Evolutionary conservation across 1,140 invertebrate species (phyloP).

Genomic region (Sarcophaga peregrina): DNA sequence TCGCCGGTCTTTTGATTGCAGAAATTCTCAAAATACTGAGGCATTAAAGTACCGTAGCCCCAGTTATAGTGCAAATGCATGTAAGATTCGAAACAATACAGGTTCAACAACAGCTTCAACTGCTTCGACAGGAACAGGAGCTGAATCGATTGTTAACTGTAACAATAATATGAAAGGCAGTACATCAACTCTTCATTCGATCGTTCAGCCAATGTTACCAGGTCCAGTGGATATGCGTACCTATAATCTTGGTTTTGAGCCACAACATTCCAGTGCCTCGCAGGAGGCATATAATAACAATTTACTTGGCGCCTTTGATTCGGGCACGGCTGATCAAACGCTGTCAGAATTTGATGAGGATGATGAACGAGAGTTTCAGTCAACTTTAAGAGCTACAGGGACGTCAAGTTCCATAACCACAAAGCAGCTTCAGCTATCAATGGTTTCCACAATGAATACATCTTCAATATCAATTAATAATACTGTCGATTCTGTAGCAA

Average conservation of each 20-base stretch:
- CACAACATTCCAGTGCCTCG: conserved; percentile 66
- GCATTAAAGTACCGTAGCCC: conserved; percentile 52
- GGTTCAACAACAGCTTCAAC: conserved; percentile 24
- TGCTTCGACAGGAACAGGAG: not conserved
- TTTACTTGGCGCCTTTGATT: conserved; percentile 74
- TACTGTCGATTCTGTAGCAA: not conserved
- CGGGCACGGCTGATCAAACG: conserved; percentile 74
- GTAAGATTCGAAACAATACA: conserved; percentile 42
- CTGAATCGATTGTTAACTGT: conserved; percentile 40
- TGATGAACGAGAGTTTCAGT: conserved; percentile 80
- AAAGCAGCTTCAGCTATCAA: conserved; percentile 28
- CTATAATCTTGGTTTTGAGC: conserved; percentile 75
- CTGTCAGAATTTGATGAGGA: conserved; percentile 81
- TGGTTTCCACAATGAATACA: not conserved
- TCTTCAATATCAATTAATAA: not conserved
- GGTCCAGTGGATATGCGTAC: conserved; percentile 90
- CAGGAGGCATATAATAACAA: conserved; percentile 72
- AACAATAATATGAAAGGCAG: conserved; percentile 30
- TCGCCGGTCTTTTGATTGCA: conserved; percentile 79
- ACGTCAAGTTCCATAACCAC: conserved; percentile 56
- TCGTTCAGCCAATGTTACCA: conserved; percentile 78
- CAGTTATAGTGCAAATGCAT: conserved; percentile 54
- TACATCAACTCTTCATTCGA: conserved; percentile 54
- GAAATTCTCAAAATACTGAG: conserved; percentile 68
- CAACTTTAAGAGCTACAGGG: conserved; percentile 72